Evolutionary conservation across 2,113 vertebrate species (phyloP), one percentile per base, ranked within the genome.

Genomic region (Xiphophorus couchianus): DNA sequence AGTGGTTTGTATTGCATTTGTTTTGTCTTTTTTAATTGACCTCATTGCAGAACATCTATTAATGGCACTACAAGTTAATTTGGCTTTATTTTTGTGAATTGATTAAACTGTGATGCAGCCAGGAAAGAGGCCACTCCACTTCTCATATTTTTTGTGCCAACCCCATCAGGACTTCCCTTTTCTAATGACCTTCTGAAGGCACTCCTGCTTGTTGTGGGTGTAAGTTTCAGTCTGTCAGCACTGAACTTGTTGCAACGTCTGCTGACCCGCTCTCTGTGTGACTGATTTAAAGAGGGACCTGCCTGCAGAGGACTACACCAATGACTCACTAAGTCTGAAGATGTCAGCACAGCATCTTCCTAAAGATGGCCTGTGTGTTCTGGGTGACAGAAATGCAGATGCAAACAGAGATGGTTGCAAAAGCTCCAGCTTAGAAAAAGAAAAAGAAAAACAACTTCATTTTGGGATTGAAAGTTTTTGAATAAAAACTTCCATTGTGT

Each of bases 161-260:
- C 9, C 14, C 14, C 39, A 54, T 54, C 19, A 22, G 15, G 1
- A 6, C 48, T 54, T 19, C 22, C 5, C 48, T 7, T 54, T 12
- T 37, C 7, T 54, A 7, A 54, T 25, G 19, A 54, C 48, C 48
- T 9, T 54, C 19, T 25, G 5, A 54, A 22, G 19, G 19, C 39
- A 42, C 14, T 15, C 39, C 39, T 54, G 48, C 5, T 22, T 54
- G 19, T 19, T 54, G 17, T 22, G 22, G 17, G 22, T 25, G 19
- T 22, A 54, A 54, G 5, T 31, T 48, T 63, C 51, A 61, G 22
- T 42, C 13, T 62, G 69, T 33, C 44, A 28, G 11, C 30, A 3
- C 2, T 31, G 22, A 72, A 78, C 51, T 51, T 71, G 25, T 62
- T 73, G 29, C 35, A 44, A 66, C 66, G 71, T 73, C 30, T 15